Evolutionary conservation across 1,140 invertebrate species (phyloP), one percentile per base, ranked within the genome.

Genomic region (Rhagoletis pomonella): DNA sequence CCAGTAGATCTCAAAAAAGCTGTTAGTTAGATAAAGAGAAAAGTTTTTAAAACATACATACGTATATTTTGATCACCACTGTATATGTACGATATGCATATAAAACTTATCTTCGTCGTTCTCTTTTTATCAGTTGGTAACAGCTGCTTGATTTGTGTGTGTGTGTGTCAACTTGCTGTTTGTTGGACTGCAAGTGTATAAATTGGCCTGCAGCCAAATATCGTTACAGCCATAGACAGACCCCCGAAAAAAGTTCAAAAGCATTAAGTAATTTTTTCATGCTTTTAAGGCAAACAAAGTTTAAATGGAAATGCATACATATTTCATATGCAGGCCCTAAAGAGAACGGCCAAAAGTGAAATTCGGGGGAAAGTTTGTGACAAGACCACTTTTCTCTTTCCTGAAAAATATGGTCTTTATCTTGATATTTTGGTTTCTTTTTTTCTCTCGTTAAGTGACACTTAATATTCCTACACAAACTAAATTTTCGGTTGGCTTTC

Each of bases 111-210:
- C 4, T 58, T 81, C 9, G 3, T 29, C n/a, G n/a, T 58, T 55
- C 12, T 1, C 73, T n/a, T 55, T 81, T 81, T 55, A 50, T 81
- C 47, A 81, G 17, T 81, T 81, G 47, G 73, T 81, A 81, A 81
- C 47, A 55, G 73, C 5, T 81, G 73, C n/a, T 2, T 47, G 19
- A 42, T 5, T 12, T 55, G 42, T 6, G 42, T 73, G 12, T 44
- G 39, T 81, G 2, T 55, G 47, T 50, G 73, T 29, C 29, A 29
- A 29, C 29, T 29, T 29, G 29, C 29, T 29, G 29, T 29, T 29
- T 55, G 42, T 81, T 58, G 5, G 47, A 12, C 6, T 81, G 47
- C n/a, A 81, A 81, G 50, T 81, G 47, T 81, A 81, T 50, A 81
- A 81, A 55, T 81, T 81, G 73, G 73, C 73, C 47, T 12, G 7